These are phyloP conservation scores for Heterodera carotae DNA, from an alignment of 1,140 invertebrate genomes.

Conservation along the genomic window DNA sequence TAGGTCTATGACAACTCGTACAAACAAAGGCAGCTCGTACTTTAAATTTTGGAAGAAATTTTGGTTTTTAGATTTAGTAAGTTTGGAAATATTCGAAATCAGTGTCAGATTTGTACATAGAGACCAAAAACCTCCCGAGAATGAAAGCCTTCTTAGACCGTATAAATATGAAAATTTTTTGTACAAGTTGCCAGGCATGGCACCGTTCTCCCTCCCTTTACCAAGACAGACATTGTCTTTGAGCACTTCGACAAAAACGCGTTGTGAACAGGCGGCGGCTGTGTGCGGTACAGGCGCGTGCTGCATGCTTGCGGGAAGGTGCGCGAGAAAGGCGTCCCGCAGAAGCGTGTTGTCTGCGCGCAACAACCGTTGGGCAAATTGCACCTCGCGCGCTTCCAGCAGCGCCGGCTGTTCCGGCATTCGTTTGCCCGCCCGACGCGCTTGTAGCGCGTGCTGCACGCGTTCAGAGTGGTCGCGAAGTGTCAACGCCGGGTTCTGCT, in stretches of 20 bases:
- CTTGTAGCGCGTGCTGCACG: background rate
- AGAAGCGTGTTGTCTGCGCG: constrained; percentile 1
- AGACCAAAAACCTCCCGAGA: too few species aligned
- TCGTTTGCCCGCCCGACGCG: constrained; percentile 1
- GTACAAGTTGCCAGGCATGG: too few species aligned
- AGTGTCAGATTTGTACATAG: too few species aligned
- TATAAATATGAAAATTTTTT: too few species aligned
- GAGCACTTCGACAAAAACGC: constrained; percentile 38
- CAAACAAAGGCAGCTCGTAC: too few species aligned
- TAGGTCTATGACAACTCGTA: too few species aligned
- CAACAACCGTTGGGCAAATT: constrained; percentile 29
- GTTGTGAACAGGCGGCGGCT: background rate
- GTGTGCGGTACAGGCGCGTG: constrained; percentile 17
- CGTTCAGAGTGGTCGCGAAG: constrained; percentile 35
- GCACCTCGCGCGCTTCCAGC: constrained; percentile 6
- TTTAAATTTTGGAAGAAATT: too few species aligned
- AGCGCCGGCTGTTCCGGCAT: background rate
- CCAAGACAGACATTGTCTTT: constrained; percentile 32
- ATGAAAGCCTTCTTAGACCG: too few species aligned
- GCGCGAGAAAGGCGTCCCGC: constrained; percentile 25
- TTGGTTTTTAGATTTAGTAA: too few species aligned
- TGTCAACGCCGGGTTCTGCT: constrained; percentile 33
- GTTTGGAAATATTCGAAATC: too few species aligned
- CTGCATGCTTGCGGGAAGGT: constrained; percentile 30
- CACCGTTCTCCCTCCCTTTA: too few species aligned